phyloP scores from a whole-genome alignment of 2,888 invertebrate genomes.

The Hypena proboscidalis region DNA sequence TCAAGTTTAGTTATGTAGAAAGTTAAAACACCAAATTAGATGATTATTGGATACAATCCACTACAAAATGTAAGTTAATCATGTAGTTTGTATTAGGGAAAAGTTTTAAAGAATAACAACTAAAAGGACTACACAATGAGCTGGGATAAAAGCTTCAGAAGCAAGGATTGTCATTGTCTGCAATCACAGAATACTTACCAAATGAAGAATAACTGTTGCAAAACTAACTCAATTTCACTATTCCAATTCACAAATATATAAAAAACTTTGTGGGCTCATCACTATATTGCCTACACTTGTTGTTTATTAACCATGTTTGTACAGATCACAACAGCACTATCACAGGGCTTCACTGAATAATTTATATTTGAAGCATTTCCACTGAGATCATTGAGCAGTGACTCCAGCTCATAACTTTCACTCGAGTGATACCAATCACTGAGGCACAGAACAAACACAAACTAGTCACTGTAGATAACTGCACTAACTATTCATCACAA shows the following conservation, averaged over 20 bases:
- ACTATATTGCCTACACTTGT: slow-evolving; percentile 38
- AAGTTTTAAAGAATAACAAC: background rate
- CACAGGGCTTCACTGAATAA: slow-evolving; percentile 39
- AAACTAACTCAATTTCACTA: slow-evolving; percentile 31
- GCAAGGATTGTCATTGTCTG: slow-evolving; percentile 14
- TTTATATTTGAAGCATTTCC: slow-evolving; percentile 28
- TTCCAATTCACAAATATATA: slow-evolving; percentile 23
- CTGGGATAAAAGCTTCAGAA: slow-evolving; percentile 28
- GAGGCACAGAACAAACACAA: slow-evolving; percentile 44
- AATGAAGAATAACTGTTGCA: slow-evolving; percentile 9
- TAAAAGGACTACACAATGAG: slow-evolving; percentile 12
- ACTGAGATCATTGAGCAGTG: slow-evolving; percentile 29
- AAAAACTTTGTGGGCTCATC: slow-evolving; percentile 13
- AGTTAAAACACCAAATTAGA: too few species aligned
- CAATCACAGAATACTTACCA: slow-evolving; percentile 41
- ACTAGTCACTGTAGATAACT: slow-evolving; percentile 46
- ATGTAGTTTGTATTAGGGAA: too few species aligned
- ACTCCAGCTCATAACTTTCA: slow-evolving; percentile 29
- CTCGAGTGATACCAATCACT: slow-evolving; percentile 37
- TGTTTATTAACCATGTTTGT: slow-evolving; percentile 24
- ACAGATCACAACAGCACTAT: slow-evolving; percentile 40
- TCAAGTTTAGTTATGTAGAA: too few species aligned
- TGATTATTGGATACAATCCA: too few species aligned
- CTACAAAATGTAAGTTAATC: too few species aligned
- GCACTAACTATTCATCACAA: slow-evolving; percentile 58